Evolutionary conservation across 2,888 invertebrate genomes (phyloP), one percentile per base, ranked within the genome.

Genomic region (Sinopyrophorus schimmeli): DNA sequence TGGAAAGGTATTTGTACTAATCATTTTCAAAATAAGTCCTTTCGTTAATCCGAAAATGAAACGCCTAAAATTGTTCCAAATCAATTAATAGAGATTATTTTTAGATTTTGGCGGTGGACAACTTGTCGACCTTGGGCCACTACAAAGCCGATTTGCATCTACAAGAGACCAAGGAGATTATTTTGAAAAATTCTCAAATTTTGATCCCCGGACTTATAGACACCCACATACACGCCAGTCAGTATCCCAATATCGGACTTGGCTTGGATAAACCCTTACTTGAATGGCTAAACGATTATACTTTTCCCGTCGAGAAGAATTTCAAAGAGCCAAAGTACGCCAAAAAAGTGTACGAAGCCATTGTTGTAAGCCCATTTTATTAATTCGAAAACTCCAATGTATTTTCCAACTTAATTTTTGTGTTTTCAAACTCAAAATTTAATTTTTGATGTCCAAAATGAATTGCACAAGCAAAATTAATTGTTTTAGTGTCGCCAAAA

Each of bases 171-270:
- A 16, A 43, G 12, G 51, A 55, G 17, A 58, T 67, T 26, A 47
- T 42, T 1, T 54, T 79, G 4, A 64, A 61, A 5, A 60, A 69
- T 3, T 71, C 73, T 34, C 85, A 89, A 71, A 86, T 94, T 65
- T 68, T 94, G 7, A 84, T 92, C 69, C 94, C 94, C 0, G 95
- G 94, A 0, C 81, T 95, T 49, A 78, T 94, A 2, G 94, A 95
- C 71, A 87, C 89, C 12, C 95, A 95, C 68, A 87, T 90, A 5
- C 94, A 95, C 75, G 92, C 92, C 0, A 86, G 91, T 0, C 94
- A 95, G 73, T 87, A 88, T 61, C 89, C 91, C 0, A 93, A 94
- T 72, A 76, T 85, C 44, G 94, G 93, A 0, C 73, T 91, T 6
- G 93, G 92, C 0, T 78, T 91, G 56, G 91, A 92, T 66, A 80